Conservation (phyloP, 2,113 vertebrate genomes). For the Xyrauchen texanus region DNA sequence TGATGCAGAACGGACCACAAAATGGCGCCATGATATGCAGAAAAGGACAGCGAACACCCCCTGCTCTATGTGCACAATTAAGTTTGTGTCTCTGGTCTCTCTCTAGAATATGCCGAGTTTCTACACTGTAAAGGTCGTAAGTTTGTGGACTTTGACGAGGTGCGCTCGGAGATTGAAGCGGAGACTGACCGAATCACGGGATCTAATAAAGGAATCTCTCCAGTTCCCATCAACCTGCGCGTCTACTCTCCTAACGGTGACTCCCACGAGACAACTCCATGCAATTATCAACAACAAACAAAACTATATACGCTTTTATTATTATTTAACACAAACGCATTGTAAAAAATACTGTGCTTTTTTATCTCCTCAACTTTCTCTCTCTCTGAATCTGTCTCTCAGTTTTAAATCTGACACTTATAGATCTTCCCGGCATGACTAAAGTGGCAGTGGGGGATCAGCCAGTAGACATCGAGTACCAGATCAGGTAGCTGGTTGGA, state of each 20-base stretch:
- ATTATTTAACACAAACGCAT: background rate
- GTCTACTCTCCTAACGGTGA: constrained; percentile 89
- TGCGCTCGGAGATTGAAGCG: constrained; percentile 89
- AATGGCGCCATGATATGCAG: no score
- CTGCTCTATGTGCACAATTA: background rate
- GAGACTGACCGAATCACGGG: constrained; percentile 91
- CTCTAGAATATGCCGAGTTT: constrained; percentile 91
- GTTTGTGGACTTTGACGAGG: constrained; percentile 94
- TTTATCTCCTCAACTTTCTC: background rate
- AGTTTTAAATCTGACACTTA: constrained; percentile 45
- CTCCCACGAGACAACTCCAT: background rate
- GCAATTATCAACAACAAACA: constrained; percentile 21
- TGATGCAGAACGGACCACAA: no score
- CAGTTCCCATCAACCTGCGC: constrained; percentile 91
- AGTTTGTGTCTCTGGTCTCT: background rate
- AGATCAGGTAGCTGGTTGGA: constrained; percentile 76
- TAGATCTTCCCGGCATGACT: constrained; percentile 87
- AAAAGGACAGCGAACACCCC: background rate
- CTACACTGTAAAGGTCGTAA: constrained; percentile 94
- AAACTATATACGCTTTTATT: background rate
- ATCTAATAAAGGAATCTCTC: constrained; percentile 93
- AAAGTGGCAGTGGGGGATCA: constrained; percentile 95
- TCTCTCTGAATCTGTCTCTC: constrained; percentile 4
- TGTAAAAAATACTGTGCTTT: background rate
- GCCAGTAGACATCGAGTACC: constrained; percentile 89